Percentiles rank a stretch among this genome's conserved stretches.
Evolutionary conservation across 2,797 vertebrate species (phyloP).

Genomic region (Crenuchus spilurus): DNA sequence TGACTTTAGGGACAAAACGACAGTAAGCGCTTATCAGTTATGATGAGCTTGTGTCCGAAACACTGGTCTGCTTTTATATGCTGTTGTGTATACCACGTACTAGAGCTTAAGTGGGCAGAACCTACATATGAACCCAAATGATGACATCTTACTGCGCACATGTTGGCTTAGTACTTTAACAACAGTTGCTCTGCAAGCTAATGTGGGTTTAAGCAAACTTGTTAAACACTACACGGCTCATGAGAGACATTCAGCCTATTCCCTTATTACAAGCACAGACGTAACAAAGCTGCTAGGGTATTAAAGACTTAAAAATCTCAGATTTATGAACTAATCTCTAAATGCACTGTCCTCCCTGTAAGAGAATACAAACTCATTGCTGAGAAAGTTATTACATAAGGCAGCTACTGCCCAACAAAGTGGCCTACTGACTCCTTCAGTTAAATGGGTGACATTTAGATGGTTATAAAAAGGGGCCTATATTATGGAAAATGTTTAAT

Average conservation of each 20-base stretch:
- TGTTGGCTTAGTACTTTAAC: neutral
- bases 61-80: neutral
- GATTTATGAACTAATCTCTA: conserved; percentile 35
- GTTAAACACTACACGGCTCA: conserved; percentile 19
- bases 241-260: conserved; percentile 3
- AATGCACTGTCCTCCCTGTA: conserved; percentile 15
- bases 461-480: conserved; percentile 9
- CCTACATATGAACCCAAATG: neutral
- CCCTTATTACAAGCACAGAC: conserved; percentile 11
- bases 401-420: neutral
- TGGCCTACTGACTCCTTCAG: neutral
- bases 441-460: conserved; percentile 1
- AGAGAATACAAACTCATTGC: neutral
- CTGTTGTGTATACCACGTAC: neutral
- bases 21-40: neutral
- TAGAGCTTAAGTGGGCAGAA: neutral
- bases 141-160: neutral
- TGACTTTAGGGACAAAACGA: neutral
- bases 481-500: too few species aligned
- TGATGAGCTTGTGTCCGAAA: neutral
- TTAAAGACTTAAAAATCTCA: conserved; percentile 22
- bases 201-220: conserved; percentile 7
- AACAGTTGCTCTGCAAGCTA: neutral
- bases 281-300: conserved; percentile 21
- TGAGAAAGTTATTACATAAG: neutral